Conservation (phyloP, 2,888 invertebrate genomes). For the Napeogenes inachia region DNA sequence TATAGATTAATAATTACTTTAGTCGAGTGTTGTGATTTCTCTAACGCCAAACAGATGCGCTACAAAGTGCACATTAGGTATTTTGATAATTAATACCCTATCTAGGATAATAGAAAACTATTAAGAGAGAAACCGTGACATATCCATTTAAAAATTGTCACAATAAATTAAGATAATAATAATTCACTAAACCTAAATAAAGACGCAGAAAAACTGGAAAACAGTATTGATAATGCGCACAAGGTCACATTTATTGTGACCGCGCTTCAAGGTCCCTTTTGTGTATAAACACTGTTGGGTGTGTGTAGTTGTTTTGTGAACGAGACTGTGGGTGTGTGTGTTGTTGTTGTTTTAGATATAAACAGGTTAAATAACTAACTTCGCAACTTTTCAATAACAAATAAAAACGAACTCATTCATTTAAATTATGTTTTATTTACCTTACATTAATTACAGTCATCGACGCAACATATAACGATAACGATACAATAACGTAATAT, state of each 20-base stretch:
- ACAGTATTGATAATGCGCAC: slow-evolving; percentile 35
- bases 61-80: no score
- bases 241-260: slow-evolving; percentile 31
- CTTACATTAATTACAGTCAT: slow-evolving; percentile 70
- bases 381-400: slow-evolving; percentile 32
- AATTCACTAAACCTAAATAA: neutral
- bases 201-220: slow-evolving; percentile 16
- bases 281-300: slow-evolving; percentile 63
- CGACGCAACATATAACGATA: slow-evolving; percentile 49
- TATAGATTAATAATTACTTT: no score
- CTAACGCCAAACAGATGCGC: no score
- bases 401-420: slow-evolving; percentile 41
- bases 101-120: no score
- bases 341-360: neutral
- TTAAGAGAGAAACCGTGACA: no score
- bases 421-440: slow-evolving; percentile 49
- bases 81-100: no score
- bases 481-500: slow-evolving; percentile 61
- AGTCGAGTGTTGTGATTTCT: no score
- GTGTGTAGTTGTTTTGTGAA: slow-evolving; percentile 13
- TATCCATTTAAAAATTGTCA: no score
- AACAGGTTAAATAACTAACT: neutral
- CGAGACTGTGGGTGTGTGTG: neutral
- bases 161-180: neutral
- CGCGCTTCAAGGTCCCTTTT: slow-evolving; percentile 66